Evolutionary conservation across 2,113 vertebrate genomes (phyloP).

Genomic region (Saguinus imperator): DNA sequence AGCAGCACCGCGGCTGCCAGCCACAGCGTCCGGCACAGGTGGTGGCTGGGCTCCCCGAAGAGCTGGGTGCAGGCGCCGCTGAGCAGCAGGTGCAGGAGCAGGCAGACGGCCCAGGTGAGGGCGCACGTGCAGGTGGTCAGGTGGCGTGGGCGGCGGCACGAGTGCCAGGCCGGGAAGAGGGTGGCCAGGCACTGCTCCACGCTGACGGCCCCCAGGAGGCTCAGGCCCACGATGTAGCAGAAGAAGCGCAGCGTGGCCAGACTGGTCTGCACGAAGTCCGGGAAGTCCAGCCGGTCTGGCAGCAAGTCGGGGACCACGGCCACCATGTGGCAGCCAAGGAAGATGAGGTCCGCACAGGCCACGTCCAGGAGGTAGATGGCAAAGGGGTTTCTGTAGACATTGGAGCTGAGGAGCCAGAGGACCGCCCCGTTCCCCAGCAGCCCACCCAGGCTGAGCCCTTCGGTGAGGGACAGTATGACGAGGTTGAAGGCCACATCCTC

Average conservation of each 20-base stretch:
- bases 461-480: background rate
- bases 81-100: conserved; percentile 36
- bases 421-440: conserved; percentile 77
- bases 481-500: conserved; percentile 18
- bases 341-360: conserved; percentile 74
- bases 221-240: conserved; percentile 29
- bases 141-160: background rate
- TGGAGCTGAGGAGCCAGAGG: conserved; percentile 78
- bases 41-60: background rate
- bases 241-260: background rate
- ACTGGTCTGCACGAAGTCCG: background rate
- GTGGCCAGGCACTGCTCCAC: conserved; percentile 41
- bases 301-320: conserved; percentile 31
- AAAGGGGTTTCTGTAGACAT: conserved; percentile 78
- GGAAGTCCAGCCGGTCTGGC: background rate
- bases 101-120: conserved; percentile 70
- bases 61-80: conserved; percentile 51
- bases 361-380: conserved; percentile 81
- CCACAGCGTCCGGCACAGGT: conserved; percentile 9
- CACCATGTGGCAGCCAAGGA: conserved; percentile 77
- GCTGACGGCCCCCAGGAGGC: conserved; percentile 63
- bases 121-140: conserved; percentile 41
- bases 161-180: conserved; percentile 68
- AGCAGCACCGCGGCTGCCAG: background rate
- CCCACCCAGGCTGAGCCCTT: conserved; percentile 73